phyloP scores from a whole-genome alignment of 2,888 invertebrate species.

The Barypeithes pellucidus region DNA sequence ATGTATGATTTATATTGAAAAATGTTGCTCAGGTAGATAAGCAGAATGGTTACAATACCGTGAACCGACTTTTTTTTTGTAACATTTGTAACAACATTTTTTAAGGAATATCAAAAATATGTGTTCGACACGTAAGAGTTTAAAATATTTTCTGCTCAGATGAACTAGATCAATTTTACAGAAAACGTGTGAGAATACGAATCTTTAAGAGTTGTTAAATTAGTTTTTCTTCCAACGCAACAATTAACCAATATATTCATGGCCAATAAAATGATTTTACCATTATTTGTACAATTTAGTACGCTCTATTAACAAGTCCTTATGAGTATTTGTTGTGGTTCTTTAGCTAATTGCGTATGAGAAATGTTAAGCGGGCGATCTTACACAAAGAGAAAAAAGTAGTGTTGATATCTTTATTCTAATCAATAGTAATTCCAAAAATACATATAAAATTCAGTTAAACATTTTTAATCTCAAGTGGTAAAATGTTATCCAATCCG shows the following conservation, averaged over 20 bases:
- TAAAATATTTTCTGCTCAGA: background rate
- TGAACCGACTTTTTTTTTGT: background rate
- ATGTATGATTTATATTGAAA: conserved; percentile 19
- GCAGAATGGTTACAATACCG: background rate
- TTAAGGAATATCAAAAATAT: background rate
- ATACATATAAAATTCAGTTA: too few relatives aligned
- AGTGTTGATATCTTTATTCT: too few relatives aligned
- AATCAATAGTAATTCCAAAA: too few relatives aligned
- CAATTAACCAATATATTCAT: conserved; percentile 43
- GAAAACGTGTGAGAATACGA: background rate
- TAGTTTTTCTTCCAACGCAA: conserved; percentile 28
- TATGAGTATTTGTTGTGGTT: background rate
- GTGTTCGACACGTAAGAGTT: background rate
- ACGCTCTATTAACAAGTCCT: conserved; percentile 37
- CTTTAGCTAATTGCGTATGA: background rate
- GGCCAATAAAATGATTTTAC: conserved; percentile 41
- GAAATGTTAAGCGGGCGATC: background rate
- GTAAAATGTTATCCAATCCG: too few relatives aligned
- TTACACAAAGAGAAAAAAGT: too few relatives aligned
- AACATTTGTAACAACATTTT: background rate
- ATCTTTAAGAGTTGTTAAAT: conserved; percentile 24
- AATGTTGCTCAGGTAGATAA: background rate
- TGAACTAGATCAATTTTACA: background rate
- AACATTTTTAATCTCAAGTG: too few relatives aligned
- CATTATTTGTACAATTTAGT: conserved; percentile 40